Base-by-base conservation (phyloP, 2,888 invertebrate genomes). In the Acronicta psi region DNA sequence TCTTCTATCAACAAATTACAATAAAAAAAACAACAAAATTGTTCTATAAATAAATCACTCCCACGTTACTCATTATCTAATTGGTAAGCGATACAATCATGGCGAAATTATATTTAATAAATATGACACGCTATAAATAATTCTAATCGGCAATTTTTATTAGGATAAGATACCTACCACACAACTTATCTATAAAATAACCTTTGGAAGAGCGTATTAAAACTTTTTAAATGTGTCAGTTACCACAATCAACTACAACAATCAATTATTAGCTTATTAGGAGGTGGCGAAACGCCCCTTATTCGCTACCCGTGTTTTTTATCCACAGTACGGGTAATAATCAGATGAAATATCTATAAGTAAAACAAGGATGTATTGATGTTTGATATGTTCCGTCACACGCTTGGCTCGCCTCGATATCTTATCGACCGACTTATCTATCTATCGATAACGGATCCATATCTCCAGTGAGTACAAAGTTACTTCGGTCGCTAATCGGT, bases 401-500 rank as follows among this genome's bases (percentile, higher is more conserved):
- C 17, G 25, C 18, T 18, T 40, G 37, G 20, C 17, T 52, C 17
- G 18, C 8, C 29, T 51, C 34, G 53, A 64, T 58, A 69, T n/a
- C 53, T 50, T 71, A 71, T 71, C 73, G 13, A n/a, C 5, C 2
- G 0, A 9, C 10, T 50, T 72, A 72, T 72, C 70, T 18, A 11
- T 9, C 31, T 18, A 9, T 9, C 20, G 76, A 76, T 77, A 70
- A 25, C 42, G 17, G 42, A 49, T 18, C 23, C 45, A 7, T 56
- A 59, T 59, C 56, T 58, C 50, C 34, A 42, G 64, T 51, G 59
- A 58, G 57, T 59, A 74, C 58, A 69, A 67, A 82, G 86, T 86
- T 86, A 88, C 69, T 81, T 79, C 73, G 46, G 56, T 41, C 53
- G 60, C 57, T 51, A 68, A 79, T 74, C 77, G 81, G 83, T 75